These are phyloP conservation scores for Sycophila sp. DNA, from an alignment of 1,140 invertebrate species.

Conservation along the genomic window DNA sequence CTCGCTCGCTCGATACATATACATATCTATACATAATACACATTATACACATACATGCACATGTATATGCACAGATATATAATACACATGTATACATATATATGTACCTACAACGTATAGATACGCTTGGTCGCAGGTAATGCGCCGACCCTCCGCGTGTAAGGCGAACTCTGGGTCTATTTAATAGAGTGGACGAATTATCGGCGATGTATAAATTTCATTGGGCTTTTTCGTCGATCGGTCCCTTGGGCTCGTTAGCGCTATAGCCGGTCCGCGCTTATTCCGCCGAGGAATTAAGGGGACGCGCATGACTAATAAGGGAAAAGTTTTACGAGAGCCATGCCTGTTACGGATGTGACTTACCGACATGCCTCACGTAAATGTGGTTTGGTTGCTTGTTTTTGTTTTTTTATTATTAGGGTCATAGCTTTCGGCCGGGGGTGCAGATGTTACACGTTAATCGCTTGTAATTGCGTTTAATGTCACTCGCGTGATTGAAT, in stretches of 20 bases:
- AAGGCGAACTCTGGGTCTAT: background rate
- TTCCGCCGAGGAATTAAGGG: background rate
- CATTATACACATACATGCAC: background rate
- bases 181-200: background rate
- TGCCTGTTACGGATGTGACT: background rate
- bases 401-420: too few species aligned
- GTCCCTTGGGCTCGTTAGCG: background rate
- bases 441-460: too few species aligned
- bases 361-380: background rate
- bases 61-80: background rate
- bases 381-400: too few species aligned
- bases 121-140: too few species aligned
- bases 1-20: background rate
- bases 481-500: too few species aligned
- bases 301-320: background rate
- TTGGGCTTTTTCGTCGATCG: constrained; percentile 23
- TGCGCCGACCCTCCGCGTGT: too few species aligned
- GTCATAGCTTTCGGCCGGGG: too few species aligned
- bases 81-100: background rate
- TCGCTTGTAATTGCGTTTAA: background rate
- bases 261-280: background rate
- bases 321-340: background rate
- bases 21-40: background rate
- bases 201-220: background rate
- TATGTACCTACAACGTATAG: background rate